Conservation (phyloP, 2,797 vertebrate genomes). For the Cyclura pinguis region DNA sequence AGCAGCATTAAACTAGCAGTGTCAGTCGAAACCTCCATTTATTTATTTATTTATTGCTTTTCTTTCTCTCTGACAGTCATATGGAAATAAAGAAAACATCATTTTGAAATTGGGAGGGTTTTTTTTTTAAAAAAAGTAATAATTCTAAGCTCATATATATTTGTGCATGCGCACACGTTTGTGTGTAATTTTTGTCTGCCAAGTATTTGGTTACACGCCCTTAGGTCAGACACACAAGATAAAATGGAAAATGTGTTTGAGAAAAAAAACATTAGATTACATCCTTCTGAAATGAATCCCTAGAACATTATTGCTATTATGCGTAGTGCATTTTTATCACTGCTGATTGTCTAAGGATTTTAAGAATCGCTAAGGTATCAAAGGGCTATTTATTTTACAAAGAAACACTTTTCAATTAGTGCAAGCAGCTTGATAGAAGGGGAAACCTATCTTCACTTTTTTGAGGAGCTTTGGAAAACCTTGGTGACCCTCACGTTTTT, state of each 20-base stretch:
- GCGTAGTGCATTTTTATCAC: constrained; percentile 55
- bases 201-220: constrained; percentile 44
- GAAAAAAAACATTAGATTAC: constrained; percentile 19
- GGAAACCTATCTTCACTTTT: neutral
- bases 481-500: neutral
- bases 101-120: constrained; percentile 49
- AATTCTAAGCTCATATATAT: constrained; percentile 56
- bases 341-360: constrained; percentile 56
- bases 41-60: constrained; percentile 46
- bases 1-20: constrained; percentile 81
- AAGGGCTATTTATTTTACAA: constrained; percentile 63
- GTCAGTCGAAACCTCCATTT: constrained; percentile 59
- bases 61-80: constrained; percentile 62
- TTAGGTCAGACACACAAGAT: constrained; percentile 40
- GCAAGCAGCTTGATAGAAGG: neutral
- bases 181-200: constrained; percentile 40
- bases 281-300: constrained; percentile 28
- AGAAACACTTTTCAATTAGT: constrained; percentile 72
- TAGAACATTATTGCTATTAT: constrained; percentile 42
- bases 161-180: no score
- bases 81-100: constrained; percentile 70
- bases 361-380: constrained; percentile 43
- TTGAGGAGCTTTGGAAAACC: constrained; percentile 5
- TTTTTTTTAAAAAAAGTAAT: constrained; percentile 29
- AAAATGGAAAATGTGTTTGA: constrained; percentile 56